Percentiles rank a stretch among this genome's conserved stretches.
Conservation (phyloP, 1,140 invertebrate species). For the Ceratosolen fusciceps region DNA sequence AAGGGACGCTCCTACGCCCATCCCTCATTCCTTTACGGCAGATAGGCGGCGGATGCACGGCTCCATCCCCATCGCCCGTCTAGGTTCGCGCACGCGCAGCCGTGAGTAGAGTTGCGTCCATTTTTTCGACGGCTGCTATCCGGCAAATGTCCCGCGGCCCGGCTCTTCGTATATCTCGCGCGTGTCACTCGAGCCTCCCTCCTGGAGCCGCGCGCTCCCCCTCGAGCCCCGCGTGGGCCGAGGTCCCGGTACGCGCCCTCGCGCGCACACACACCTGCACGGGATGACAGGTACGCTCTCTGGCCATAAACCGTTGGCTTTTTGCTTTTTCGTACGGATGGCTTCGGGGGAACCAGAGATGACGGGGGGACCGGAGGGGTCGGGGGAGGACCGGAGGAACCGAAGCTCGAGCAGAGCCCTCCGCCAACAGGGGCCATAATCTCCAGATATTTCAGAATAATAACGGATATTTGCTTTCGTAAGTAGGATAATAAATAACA, state of each 20-base stretch:
- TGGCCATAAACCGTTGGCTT: background rate
- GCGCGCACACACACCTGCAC: background rate
- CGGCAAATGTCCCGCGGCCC: background rate
- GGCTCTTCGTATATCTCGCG: background rate
- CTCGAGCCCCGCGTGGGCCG: background rate
- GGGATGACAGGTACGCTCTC: background rate
- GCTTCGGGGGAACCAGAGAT: too few species aligned
- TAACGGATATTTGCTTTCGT: background rate
- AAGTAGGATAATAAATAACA: background rate
- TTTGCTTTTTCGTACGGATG: background rate
- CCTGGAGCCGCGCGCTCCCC: background rate
- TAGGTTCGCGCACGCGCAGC: background rate
- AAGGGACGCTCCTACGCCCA: slow-evolving; percentile 14
- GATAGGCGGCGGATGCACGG: background rate
- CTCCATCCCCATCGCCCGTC: background rate
- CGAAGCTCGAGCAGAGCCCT: background rate
- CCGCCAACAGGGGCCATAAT: too few species aligned
- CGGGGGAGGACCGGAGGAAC: background rate
- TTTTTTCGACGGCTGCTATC: background rate
- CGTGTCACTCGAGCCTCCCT: background rate
- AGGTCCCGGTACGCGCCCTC: background rate
- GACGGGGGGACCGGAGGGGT: too few species aligned
- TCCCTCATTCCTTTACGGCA: background rate
- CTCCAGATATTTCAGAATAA: background rate
- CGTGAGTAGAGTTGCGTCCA: background rate